These are phyloP conservation scores for Apis dorsata DNA, from an alignment of 1,140 invertebrate species.

Conservation along the genomic window DNA sequence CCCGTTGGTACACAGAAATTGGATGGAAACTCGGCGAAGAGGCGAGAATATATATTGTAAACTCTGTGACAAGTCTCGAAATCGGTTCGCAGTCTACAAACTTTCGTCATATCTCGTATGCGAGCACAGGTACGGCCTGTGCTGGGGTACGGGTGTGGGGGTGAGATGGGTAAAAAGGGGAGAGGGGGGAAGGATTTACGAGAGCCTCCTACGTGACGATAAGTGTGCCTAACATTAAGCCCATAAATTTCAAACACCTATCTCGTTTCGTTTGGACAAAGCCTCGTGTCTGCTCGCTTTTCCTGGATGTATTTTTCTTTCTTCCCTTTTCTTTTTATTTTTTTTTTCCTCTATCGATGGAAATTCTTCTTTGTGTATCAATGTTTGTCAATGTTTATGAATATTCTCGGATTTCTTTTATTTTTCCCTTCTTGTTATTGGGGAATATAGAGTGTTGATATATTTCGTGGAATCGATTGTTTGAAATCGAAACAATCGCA, in stretches of 20 bases:
- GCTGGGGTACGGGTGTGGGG: no score
- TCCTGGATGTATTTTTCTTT: not conserved
- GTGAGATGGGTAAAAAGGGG: not conserved
- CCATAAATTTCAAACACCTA: conserved; percentile 31
- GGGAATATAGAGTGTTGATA: no score
- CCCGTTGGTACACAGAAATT: conserved; percentile 31
- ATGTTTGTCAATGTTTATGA: not conserved
- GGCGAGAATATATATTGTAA: conserved; percentile 46
- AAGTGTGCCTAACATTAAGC: conserved; percentile 12
- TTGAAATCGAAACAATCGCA: no score
- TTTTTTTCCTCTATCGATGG: not conserved
- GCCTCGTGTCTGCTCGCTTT: not conserved
- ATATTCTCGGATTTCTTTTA: not conserved
- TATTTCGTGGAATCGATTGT: no score
- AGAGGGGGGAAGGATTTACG: conserved; percentile 24
- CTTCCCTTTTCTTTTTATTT: no score
- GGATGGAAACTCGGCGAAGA: conserved; percentile 48
- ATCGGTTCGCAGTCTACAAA: conserved; percentile 51
- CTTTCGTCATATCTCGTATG: conserved; percentile 52
- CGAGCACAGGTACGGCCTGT: not conserved
- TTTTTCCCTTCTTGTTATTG: not conserved
- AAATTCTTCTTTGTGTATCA: not conserved
- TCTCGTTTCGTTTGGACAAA: not conserved
- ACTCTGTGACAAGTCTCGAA: conserved; percentile 51
- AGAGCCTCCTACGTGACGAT: conserved; percentile 29